Evolutionary conservation across 2,797 vertebrate species (phyloP).

Genomic region (Karalla daura): DNA sequence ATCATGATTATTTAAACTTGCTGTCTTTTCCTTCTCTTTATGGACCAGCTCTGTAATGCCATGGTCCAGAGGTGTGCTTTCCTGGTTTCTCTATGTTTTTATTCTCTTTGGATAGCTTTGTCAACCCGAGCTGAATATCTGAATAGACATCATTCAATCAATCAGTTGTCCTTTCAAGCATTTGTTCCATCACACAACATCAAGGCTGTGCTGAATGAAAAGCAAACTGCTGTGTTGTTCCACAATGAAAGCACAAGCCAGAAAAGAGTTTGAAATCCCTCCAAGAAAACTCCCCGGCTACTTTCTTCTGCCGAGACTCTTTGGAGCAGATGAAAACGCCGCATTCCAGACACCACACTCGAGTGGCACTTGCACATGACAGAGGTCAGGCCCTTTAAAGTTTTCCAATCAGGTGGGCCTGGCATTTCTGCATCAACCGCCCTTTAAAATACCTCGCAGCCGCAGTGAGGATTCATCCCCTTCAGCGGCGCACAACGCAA

Average conservation of each 20-base stretch:
- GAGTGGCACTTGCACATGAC: not conserved
- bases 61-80: too few species aligned
- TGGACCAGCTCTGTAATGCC: too few species aligned
- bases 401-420: conserved; percentile 4
- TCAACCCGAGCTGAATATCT: too few species aligned
- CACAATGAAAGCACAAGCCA: too few species aligned
- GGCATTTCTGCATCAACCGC: conserved; percentile 20
- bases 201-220: too few species aligned
- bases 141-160: too few species aligned
- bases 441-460: conserved; percentile 23
- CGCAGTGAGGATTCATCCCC: conserved; percentile 22
- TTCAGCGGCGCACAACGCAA: conserved; percentile 18
- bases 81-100: too few species aligned
- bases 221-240: not conserved
- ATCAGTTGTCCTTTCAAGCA: too few species aligned
- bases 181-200: too few species aligned
- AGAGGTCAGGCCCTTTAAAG: conserved; percentile 7
- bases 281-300: not conserved
- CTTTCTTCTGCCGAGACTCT: not conserved
- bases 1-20: too few species aligned
- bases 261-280: not conserved
- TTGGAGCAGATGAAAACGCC: not conserved
- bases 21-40: too few species aligned
- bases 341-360: not conserved
- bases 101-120: too few species aligned